A percentile compares a stretch with the other conserved stretches of the same genome.
phyloP scores from a whole-genome alignment of 2,113 vertebrate species.

The Notarius lentiginosus region DNA sequence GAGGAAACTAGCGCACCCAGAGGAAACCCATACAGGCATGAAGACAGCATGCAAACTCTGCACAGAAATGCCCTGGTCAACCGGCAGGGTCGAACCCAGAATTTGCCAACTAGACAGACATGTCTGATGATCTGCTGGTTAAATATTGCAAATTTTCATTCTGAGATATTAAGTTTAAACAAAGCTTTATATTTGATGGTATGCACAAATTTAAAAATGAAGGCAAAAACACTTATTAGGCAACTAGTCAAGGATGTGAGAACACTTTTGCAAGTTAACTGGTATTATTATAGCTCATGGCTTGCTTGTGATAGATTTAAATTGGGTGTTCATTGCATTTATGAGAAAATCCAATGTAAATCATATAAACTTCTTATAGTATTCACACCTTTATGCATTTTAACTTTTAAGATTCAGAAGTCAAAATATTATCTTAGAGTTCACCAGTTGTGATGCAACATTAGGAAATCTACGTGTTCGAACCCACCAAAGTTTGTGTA shows the following conservation, averaged over 20 bases:
- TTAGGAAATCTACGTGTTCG: not conserved
- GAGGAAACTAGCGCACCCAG: too few species aligned
- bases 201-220: not conserved
- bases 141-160: not conserved
- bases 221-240: not conserved
- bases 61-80: too few species aligned
- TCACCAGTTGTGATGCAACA: not conserved
- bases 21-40: too few species aligned
- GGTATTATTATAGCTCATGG: not conserved
- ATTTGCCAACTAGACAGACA: not conserved
- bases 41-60: too few species aligned
- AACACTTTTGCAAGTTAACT: not conserved
- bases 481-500: not conserved
- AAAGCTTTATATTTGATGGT: not conserved
- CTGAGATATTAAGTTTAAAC: not conserved
- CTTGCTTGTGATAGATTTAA: not conserved
- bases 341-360: not conserved
- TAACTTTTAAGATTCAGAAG: not conserved
- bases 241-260: not conserved
- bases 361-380: not conserved
- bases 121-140: not conserved
- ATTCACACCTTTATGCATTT: not conserved
- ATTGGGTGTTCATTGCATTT: too few species aligned
- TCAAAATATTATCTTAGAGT: not conserved
- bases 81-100: too few species aligned